Evolutionary conservation across 2,888 invertebrate genomes (phyloP), one percentile per base, ranked within the genome.

Genomic region (Leptarthrus brevirostris): DNA sequence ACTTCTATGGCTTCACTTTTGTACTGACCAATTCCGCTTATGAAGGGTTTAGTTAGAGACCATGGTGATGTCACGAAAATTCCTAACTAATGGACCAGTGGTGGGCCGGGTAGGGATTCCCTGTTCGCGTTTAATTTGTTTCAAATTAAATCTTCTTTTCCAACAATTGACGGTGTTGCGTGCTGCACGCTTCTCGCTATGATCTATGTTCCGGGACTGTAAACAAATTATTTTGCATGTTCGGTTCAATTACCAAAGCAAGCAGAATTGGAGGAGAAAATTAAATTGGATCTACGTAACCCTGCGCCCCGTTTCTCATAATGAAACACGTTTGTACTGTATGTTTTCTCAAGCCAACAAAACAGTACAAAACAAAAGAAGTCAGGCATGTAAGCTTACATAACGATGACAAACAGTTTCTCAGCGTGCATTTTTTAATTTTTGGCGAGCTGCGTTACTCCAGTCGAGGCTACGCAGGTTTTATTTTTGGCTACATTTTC

Each of bases 151-250:
- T 30, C 30, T 30, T 5, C 3, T n/a, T n/a, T 30, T 47, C 47
- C n/a, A 47, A 16, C 47, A 47, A 47, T 8, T 4, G 16, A 3
- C 47, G 12, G 3, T 12, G 5, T 47, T 47, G n/a, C 3, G n/a
- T 12, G n/a, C n/a, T 47, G 3, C 47, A 30, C 8, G 30, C 12
- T 47, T 47, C 47, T 12, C 16, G n/a, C 12, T 14, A 12, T 47
- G 47, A 36, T 8, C 10, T 16, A 14, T 47, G 47, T 47, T 47
- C n/a, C 47, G 3, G 16, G 5, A 47, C 6, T 4, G 30, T 47
- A 12, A 47, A 16, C 47, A 47, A 47, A 47, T 47, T 47, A 47
- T 47, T 47, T 47, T 47, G n/a, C 47, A 47, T 47, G 47, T 47
- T 47, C 47, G 16, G 4, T 16, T 14, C 49, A 49, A 16, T 49